phyloP scores from a whole-genome alignment of 1,140 invertebrate species.

The Zaprionus davidi region DNA sequence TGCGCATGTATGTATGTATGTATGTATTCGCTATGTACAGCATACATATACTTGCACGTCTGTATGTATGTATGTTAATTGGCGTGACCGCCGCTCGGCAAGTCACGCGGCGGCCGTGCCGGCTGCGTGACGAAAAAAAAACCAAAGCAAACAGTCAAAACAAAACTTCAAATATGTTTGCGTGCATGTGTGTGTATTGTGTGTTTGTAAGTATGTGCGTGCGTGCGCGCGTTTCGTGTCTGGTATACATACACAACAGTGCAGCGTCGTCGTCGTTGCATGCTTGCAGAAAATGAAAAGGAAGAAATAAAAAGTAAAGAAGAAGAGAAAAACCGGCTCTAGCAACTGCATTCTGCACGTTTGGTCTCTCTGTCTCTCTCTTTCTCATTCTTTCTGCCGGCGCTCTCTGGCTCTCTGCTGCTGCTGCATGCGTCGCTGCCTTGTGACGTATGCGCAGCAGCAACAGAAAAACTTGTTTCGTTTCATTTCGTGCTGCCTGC shows the following conservation, averaged over 20 bases:
- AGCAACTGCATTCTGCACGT: slow-evolving; percentile 58
- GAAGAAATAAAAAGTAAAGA: slow-evolving; percentile 44
- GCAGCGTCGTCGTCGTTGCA: slow-evolving; percentile 30
- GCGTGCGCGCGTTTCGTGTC: slow-evolving; percentile 22
- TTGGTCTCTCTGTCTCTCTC: slow-evolving; percentile 23
- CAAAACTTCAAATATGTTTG: slow-evolving; percentile 44
- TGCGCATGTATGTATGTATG: slow-evolving; percentile 26
- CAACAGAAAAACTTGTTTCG: slow-evolving; percentile 69
- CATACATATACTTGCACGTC: slow-evolving; percentile 12
- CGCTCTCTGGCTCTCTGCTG: slow-evolving; percentile 5
- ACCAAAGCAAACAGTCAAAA: slow-evolving; percentile 53
- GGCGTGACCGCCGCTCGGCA: slow-evolving; percentile 43
- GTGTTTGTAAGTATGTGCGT: slow-evolving; percentile 2
- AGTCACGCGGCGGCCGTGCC: slow-evolving; percentile 56
- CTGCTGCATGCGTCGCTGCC: slow-evolving; percentile 51
- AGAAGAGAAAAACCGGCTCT: slow-evolving; percentile 57
- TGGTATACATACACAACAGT: slow-evolving; percentile 42
- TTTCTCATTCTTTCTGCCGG: slow-evolving; percentile 9
- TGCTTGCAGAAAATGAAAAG: slow-evolving; percentile 57
- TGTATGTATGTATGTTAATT: slow-evolving; percentile 48
- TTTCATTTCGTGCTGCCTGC: slow-evolving; percentile 40
- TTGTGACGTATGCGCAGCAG: slow-evolving; percentile 76
- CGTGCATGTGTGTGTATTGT: slow-evolving; percentile 13
- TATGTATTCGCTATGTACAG: slow-evolving; percentile 12
- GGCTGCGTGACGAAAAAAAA: slow-evolving; percentile 54